Evolutionary conservation across 2,113 vertebrate species (phyloP), one percentile per base, ranked within the genome.

Genomic region (Copsychus sechellarum): DNA sequence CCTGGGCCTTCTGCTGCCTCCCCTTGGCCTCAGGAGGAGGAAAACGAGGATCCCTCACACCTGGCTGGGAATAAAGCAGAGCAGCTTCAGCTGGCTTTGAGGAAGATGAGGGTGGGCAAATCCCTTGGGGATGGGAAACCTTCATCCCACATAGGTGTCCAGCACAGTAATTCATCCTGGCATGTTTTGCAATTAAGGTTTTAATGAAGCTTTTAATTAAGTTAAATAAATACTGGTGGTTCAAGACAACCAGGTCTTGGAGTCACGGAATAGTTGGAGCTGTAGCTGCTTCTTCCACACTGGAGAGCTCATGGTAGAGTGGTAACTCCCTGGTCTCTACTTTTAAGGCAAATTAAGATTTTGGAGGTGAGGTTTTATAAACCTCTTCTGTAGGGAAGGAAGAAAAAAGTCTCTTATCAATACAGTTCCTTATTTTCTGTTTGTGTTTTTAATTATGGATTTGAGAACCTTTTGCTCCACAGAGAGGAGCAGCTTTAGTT

Each of bases 131-230:
- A 26, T 6, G 53, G 40, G 56, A 36, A 56, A 20, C 2, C 18
- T n/a, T 64, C 23, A 3, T 56, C 20, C 16, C 4, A 0, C 6
- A 0, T 3, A 16, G 4, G 28, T 24, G 24, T 19, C 0, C 0
- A 11, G 34, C 25, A 0, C 25, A 21, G 31, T 22, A 7, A 5
- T 18, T 48, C 14, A 5, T 29, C 29, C 36, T 11, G 31, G 24
- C 17, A 4, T 17, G 57, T 7, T 42, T 3, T 40, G 6, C 6
- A 8, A 3, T 15, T n/a, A 7, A 56, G 16, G 33, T 4, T 71
- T 69, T 26, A 60, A 60, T 12, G 14, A 43, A 43, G 36, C 6
- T 60, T 60, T 36, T 18, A 26, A 57, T 72, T 12, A 31, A 60
- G 16, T 67, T 67, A 31, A 60, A n/a, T 29, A 67, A 73, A 50